A percentile compares a stretch with the other conserved stretches of the same genome.
These are phyloP conservation scores for Uria lomvia DNA, from an alignment of 2,113 vertebrate species.

Conservation along the genomic window DNA sequence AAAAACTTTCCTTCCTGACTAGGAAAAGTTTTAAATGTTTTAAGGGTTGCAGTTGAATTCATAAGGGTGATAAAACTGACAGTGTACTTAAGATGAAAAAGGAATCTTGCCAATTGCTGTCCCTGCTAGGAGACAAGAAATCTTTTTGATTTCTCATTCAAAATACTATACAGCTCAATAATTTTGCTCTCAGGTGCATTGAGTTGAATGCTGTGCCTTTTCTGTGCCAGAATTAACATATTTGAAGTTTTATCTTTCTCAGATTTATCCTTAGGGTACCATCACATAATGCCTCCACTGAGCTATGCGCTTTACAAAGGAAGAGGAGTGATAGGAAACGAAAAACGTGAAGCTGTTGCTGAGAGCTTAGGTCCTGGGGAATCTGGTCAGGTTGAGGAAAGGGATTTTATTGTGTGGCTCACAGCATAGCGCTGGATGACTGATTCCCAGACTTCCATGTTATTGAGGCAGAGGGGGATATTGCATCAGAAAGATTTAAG, in stretches of 20 bases:
- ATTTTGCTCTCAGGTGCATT: not conserved
- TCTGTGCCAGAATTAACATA: not conserved
- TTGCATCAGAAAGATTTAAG: not conserved
- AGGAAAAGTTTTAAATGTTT: not conserved
- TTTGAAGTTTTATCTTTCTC: not conserved
- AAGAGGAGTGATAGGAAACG: not conserved
- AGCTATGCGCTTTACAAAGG: not conserved
- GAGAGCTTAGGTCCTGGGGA: not conserved
- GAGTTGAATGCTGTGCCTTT: not conserved
- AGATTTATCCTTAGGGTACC: not conserved
- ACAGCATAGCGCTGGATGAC: too few relatives aligned
- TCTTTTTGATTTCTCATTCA: slow-evolving; percentile 32
- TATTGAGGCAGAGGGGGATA: too few relatives aligned
- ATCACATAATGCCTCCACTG: not conserved
- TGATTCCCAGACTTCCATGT: not conserved
- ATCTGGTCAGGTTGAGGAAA: not conserved
- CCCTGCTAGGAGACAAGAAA: not conserved
- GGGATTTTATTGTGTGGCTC: not conserved
- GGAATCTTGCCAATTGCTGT: not conserved
- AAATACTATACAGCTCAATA: not conserved
- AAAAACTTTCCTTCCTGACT: not conserved
- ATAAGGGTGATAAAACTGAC: slow-evolving; percentile 30
- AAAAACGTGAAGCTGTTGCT: not conserved
- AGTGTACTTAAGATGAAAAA: not conserved
- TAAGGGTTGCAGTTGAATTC: not conserved